Evolutionary conservation across 2,113 vertebrate genomes (phyloP).

Genomic region (Eptesicus fuscus): DNA sequence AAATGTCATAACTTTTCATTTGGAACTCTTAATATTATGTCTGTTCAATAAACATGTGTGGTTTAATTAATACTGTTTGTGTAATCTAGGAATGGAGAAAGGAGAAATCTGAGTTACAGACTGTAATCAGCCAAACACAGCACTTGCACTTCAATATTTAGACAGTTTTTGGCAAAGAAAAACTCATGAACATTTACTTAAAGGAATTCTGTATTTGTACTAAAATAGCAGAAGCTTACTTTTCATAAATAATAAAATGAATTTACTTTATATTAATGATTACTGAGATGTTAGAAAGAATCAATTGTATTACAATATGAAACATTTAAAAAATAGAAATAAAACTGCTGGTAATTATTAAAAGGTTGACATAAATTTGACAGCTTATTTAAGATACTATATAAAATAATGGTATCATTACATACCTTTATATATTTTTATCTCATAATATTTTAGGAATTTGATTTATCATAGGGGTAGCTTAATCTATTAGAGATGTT

Average conservation of each 20-base stretch:
- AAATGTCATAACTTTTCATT: neutral
- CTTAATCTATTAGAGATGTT: neutral
- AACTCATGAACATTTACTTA: neutral
- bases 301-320: neutral
- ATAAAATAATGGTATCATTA: neutral
- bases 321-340: neutral
- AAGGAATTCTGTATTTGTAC: neutral
- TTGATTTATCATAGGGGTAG: neutral
- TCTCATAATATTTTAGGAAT: neutral
- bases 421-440: neutral
- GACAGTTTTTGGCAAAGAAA: neutral
- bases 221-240: neutral
- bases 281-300: neutral
- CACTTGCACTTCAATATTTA: neutral
- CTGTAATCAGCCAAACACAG: neutral
- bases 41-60: neutral
- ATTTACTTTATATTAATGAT: neutral
- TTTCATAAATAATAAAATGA: neutral
- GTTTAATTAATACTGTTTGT: neutral
- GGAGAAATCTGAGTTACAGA: neutral
- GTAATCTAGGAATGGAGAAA: neutral
- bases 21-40: neutral
- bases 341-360: neutral
- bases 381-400: neutral
- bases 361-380: neutral